phyloP scores from a whole-genome alignment of 2,113 vertebrate species.

The Oostethus manadensis region DNA sequence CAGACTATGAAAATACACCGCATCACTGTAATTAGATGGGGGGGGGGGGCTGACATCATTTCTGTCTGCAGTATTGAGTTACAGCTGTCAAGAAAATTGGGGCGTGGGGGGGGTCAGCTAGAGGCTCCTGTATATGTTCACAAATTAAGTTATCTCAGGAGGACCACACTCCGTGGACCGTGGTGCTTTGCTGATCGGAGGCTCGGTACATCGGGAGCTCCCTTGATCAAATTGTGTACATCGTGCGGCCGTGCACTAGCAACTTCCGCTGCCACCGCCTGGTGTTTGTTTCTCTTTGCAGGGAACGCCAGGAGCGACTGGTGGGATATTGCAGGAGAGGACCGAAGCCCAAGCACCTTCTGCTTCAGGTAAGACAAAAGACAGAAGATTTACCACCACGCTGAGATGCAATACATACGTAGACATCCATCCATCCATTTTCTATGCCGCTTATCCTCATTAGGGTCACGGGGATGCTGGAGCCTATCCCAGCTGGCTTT shows the following conservation, averaged over 20 bases:
- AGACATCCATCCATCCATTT: too few species aligned
- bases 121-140: neutral
- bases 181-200: neutral
- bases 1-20: slow-evolving; percentile 64
- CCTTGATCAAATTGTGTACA: slow-evolving; percentile 8
- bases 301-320: slow-evolving; percentile 92
- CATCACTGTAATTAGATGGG: slow-evolving; percentile 68
- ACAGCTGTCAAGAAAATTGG: slow-evolving; percentile 37
- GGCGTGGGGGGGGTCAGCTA: slow-evolving; percentile 24
- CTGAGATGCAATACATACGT: too few species aligned
- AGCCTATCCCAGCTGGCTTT: too few species aligned
- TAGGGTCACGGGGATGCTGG: too few species aligned
- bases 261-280: slow-evolving; percentile 45
- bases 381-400: too few species aligned
- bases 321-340: slow-evolving; percentile 94
- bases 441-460: too few species aligned
- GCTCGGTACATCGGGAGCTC: neutral
- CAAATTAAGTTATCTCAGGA: neutral
- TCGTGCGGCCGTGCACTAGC: slow-evolving; percentile 54
- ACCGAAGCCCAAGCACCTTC: slow-evolving; percentile 90
- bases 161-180: neutral
- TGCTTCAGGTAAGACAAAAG: slow-evolving; percentile 68
- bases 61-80: slow-evolving; percentile 60
- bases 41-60: slow-evolving; percentile 64
- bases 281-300: slow-evolving; percentile 56